Evolutionary conservation across 2,888 invertebrate species (phyloP).

Genomic region (Pterostichus niger): DNA sequence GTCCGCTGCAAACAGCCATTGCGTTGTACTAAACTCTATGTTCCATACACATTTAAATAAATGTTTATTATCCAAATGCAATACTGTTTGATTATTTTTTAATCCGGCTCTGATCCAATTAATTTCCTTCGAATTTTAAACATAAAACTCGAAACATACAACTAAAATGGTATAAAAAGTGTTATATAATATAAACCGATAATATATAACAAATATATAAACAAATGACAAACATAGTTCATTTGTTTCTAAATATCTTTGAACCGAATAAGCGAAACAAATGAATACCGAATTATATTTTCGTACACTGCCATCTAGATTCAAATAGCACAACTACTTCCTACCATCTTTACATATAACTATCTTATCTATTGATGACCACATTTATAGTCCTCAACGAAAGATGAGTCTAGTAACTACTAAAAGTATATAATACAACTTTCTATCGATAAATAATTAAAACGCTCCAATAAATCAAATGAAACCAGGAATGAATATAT

Average conservation of each 20-base stretch:
- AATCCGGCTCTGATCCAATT: background rate
- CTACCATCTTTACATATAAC: background rate
- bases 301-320: slow-evolving; percentile 34
- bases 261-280: slow-evolving; percentile 1
- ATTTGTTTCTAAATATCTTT: background rate
- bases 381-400: background rate
- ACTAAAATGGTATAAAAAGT: background rate
- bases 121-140: background rate
- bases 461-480: slow-evolving; percentile 20
- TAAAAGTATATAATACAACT: background rate
- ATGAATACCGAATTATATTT: background rate
- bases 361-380: background rate
- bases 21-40: slow-evolving; percentile 24
- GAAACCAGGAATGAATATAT: slow-evolving; percentile 22
- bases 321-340: slow-evolving; percentile 23
- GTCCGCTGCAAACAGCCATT: slow-evolving; percentile 15
- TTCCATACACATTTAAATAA: background rate
- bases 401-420: background rate
- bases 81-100: too few species aligned
- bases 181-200: background rate
- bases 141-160: background rate
- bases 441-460: background rate
- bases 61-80: background rate
- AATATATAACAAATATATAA: background rate
- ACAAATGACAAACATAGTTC: background rate